Percentiles rank a stretch among this genome's conserved stretches.
These are phyloP conservation scores for Gobio occitaniae DNA, from an alignment of 2,797 vertebrate species.

Conservation along the genomic window DNA sequence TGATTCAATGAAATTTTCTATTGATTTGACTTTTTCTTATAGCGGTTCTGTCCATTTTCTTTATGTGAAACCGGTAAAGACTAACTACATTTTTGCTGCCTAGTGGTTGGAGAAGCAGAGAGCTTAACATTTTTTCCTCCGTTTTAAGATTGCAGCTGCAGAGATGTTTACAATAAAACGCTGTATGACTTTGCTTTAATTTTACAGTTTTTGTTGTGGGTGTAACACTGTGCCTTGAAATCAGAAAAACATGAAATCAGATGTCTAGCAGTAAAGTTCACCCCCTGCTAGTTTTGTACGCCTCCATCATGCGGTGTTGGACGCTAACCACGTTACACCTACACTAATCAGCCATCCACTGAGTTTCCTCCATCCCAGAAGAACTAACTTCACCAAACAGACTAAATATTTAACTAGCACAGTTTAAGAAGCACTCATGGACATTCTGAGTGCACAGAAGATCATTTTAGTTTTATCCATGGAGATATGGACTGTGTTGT, in stretches of 20 bases:
- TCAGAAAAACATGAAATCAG: slow-evolving; percentile 35
- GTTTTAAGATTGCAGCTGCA: background rate
- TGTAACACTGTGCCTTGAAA: slow-evolving; percentile 36
- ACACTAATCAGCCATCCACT: slow-evolving; percentile 41
- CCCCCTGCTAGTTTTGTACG: slow-evolving; percentile 48
- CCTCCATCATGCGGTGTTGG: slow-evolving; percentile 38
- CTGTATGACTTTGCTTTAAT: background rate
- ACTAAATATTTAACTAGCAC: slow-evolving; percentile 42
- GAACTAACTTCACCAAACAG: slow-evolving; percentile 46
- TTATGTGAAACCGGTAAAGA: background rate
- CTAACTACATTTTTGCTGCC: background rate
- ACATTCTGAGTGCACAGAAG: background rate
- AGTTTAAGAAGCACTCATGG: slow-evolving; percentile 32
- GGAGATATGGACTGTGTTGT: background rate
- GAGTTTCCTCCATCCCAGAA: slow-evolving; percentile 11
- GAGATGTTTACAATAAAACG: slow-evolving; percentile 12
- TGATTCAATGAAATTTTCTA: background rate
- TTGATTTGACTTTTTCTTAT: background rate
- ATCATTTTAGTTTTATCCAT: background rate
- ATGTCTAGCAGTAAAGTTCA: slow-evolving; percentile 48
- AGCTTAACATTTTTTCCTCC: background rate
- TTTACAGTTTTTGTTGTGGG: slow-evolving; percentile 9
- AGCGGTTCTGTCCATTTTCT: background rate
- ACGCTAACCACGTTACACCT: slow-evolving; percentile 37
- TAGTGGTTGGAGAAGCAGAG: background rate